A percentile compares a stretch with the other conserved stretches of the same genome.
phyloP scores from a whole-genome alignment of 2,888 invertebrate species.

The Argyresthia goedartella region DNA sequence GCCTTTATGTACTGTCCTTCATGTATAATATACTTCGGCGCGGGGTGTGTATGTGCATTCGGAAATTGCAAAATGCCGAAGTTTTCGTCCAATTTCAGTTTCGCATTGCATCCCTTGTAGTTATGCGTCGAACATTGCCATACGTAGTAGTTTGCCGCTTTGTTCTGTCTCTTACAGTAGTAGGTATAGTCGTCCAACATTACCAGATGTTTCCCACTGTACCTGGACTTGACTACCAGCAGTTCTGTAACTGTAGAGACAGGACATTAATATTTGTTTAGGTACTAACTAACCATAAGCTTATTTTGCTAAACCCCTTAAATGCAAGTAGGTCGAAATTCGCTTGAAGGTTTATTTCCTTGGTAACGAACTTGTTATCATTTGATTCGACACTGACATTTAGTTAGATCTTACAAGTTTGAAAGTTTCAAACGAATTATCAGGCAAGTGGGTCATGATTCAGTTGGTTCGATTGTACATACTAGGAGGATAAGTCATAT shows the following conservation, averaged over 20 bases:
- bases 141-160: conserved; percentile 36
- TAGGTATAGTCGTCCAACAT: conserved; percentile 51
- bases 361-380: too few relatives aligned
- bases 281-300: too few relatives aligned
- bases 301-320: too few relatives aligned
- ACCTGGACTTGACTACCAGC: conserved; percentile 44
- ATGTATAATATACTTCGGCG: conserved; percentile 40
- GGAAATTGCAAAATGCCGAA: conserved; percentile 22
- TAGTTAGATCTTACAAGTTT: too few relatives aligned
- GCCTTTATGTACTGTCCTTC: conserved; percentile 36
- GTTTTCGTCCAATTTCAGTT: conserved; percentile 38
- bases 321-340: too few relatives aligned
- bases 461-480: too few relatives aligned
- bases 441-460: too few relatives aligned
- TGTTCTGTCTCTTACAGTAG: conserved; percentile 49
- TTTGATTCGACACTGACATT: too few relatives aligned
- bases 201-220: conserved; percentile 43
- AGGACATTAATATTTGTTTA: too few relatives aligned
- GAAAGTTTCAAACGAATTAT: too few relatives aligned
- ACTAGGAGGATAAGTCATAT: too few relatives aligned
- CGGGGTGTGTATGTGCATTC: conserved; percentile 16
- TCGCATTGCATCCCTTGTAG: conserved; percentile 49
- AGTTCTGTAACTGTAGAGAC: conserved; percentile 10
- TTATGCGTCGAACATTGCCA: conserved; percentile 60
- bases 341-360: too few relatives aligned